A percentile compares a stretch with the other conserved stretches of the same genome.
Evolutionary conservation across 1,140 invertebrate genomes (phyloP).

Genomic region (Zaprionus ghesquierei): DNA sequence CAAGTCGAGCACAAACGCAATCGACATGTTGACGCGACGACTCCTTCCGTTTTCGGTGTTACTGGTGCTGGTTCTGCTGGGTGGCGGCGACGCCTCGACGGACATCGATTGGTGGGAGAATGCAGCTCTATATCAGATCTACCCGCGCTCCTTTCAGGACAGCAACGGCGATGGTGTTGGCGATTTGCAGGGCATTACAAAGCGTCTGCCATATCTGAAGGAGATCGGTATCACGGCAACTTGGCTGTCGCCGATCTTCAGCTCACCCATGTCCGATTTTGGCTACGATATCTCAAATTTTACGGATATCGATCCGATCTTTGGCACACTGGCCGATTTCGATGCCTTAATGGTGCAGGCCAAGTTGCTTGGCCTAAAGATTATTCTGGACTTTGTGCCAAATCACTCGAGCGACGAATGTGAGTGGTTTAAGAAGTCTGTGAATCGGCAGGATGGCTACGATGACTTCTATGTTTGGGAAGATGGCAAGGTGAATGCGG

Average conservation of each 20-base stretch:
- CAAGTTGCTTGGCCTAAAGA: conserved; percentile 80
- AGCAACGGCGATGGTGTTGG: conserved; percentile 90
- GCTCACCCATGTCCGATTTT: conserved; percentile 87
- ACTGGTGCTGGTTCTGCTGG: background rate
- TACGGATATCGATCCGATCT: conserved; percentile 87
- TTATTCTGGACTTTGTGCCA: conserved; percentile 83
- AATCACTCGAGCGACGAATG: conserved; percentile 90
- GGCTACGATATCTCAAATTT: conserved; percentile 89
- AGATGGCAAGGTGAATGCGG: conserved; percentile 82
- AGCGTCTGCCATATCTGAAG: conserved; percentile 83
- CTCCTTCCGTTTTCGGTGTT: conserved; percentile 45
- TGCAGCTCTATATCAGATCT: conserved; percentile 90
- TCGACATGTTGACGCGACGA: conserved; percentile 63
- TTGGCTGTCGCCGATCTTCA: conserved; percentile 89
- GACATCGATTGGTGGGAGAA: conserved; percentile 89
- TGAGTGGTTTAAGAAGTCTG: conserved; percentile 87
- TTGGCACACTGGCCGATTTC: conserved; percentile 90
- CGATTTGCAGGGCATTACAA: conserved; percentile 86
- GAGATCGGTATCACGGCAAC: conserved; percentile 85
- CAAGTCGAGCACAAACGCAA: conserved; percentile 39
- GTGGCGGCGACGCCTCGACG: background rate
- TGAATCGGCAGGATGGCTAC: conserved; percentile 84
- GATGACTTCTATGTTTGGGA: conserved; percentile 89
- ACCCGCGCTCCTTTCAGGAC: conserved; percentile 91
- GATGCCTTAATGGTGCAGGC: conserved; percentile 86